These are phyloP conservation scores for Phyllotis vaccarum DNA, from an alignment of 2,797 vertebrate species.

Conservation along the genomic window DNA sequence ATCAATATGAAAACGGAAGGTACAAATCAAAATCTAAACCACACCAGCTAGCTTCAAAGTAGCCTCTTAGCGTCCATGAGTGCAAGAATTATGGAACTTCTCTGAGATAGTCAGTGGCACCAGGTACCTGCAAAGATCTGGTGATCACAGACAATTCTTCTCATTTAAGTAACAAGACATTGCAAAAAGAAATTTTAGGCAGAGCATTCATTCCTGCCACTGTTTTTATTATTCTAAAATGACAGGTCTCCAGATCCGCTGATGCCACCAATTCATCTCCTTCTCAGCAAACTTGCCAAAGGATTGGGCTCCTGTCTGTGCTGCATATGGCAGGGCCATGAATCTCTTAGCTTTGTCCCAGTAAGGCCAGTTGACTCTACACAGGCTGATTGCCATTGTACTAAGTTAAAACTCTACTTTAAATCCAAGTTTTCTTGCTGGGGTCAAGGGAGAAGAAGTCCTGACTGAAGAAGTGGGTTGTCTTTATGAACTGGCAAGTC, in stretches of 20 bases:
- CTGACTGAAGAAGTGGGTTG: not conserved
- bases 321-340: not conserved
- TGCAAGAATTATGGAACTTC: constrained; percentile 76
- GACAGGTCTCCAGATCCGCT: not conserved
- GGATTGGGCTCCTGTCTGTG: not conserved
- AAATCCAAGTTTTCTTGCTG: not conserved
- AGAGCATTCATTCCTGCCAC: not conserved
- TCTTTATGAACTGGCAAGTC: not conserved
- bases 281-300: not conserved
- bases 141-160: constrained; percentile 70
- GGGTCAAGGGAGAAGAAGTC: constrained; percentile 11
- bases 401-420: constrained; percentile 13
- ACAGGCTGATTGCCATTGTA: not conserved
- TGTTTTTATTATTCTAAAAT: constrained; percentile 64
- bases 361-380: not conserved
- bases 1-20: constrained; percentile 87
- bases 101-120: constrained; percentile 81
- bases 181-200: constrained; percentile 62
- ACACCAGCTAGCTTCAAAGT: constrained; percentile 79
- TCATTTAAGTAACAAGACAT: constrained; percentile 61
- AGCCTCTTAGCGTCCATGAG: constrained; percentile 77
- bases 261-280: not conserved
- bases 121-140: constrained; percentile 82
- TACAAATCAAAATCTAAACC: constrained; percentile 84
- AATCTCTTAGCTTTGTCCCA: not conserved